Evolutionary conservation across 2,888 invertebrate genomes (phyloP), one percentile per base, ranked within the genome.

Genomic region (Crocallis elinguaria): DNA sequence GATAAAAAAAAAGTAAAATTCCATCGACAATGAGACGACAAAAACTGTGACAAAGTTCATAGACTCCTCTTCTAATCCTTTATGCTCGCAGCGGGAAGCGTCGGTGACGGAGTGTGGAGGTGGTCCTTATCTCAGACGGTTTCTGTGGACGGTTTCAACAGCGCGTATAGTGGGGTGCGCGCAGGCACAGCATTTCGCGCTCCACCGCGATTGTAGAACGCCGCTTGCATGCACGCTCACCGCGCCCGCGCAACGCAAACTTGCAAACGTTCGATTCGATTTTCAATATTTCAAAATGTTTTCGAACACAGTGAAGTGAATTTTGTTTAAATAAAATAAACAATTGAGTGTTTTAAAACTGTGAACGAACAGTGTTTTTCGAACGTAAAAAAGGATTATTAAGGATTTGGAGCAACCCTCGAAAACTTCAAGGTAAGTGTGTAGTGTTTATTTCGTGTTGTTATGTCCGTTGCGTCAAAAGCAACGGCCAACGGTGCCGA

Each of bases 271-370:
- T 50, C 62, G 58, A 59, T 66, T 66, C 72, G 67, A 74, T 68
- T 67, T 71, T 75, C 67, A 72, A 76, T 80, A 71, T 73, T 71
- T 68, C 62, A 84, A 84, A 80, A 89, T 90, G 90, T 82, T 73
- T 80, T 76, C 80, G 67, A 77, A 81, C 72, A 76, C 73, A 84
- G 90, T 86, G 75, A 88, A 78, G 89, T 90, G 90, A 88, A 70
- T 58, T 53, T 52, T 13, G 0, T n/a, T 57, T 36, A 4, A 59
- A 54, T 67, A 66, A 62, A 49, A 54, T 30, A 46, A 57, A 45
- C 44, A 56, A 41, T 66, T 63, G 64, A 44, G 57, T 58, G 56
- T 42, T 37, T 49, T 70, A 69, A 50, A 55, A 59, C 54, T 72
- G 70, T 77, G 79, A 46, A 17, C 45, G 61, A 45, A 59, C 57